A percentile compares a stretch with the other conserved stretches of the same genome.
These are phyloP conservation scores for Cephus rjabovi DNA, from an alignment of 2,888 invertebrate genomes.

Conservation along the genomic window DNA sequence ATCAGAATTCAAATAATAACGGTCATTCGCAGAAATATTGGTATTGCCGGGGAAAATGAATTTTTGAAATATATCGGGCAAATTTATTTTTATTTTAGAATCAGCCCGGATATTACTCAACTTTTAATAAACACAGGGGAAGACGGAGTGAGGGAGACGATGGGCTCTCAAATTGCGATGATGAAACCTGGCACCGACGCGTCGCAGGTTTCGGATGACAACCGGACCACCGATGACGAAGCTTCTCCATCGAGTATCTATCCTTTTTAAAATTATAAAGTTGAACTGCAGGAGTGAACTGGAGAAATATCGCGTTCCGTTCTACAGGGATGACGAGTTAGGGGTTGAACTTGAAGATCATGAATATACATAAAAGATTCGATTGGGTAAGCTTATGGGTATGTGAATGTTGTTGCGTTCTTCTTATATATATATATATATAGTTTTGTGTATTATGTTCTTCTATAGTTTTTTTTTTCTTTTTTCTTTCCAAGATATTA, in stretches of 20 bases:
- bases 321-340: background rate
- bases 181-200: slow-evolving; percentile 63
- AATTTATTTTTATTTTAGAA: background rate
- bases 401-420: background rate
- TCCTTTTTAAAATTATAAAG: slow-evolving; percentile 20
- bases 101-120: slow-evolving; percentile 14
- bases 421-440: background rate
- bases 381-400: background rate
- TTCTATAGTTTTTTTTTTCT: background rate
- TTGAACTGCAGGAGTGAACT: background rate
- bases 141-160: slow-evolving; percentile 16
- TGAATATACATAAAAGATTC: background rate
- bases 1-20: background rate
- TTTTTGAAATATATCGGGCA: background rate
- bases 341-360: background rate
- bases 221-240: slow-evolving; percentile 64
- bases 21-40: background rate
- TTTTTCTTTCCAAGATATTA: background rate
- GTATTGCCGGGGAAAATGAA: background rate
- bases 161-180: slow-evolving; percentile 65
- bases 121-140: slow-evolving; percentile 16
- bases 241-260: slow-evolving; percentile 22
- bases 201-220: slow-evolving; percentile 62
- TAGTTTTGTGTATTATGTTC: no score
- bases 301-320: background rate